Evolutionary conservation across 2,797 vertebrate species (phyloP), one percentile per base, ranked within the genome.

Genomic region (Halcyon leucocephala): DNA sequence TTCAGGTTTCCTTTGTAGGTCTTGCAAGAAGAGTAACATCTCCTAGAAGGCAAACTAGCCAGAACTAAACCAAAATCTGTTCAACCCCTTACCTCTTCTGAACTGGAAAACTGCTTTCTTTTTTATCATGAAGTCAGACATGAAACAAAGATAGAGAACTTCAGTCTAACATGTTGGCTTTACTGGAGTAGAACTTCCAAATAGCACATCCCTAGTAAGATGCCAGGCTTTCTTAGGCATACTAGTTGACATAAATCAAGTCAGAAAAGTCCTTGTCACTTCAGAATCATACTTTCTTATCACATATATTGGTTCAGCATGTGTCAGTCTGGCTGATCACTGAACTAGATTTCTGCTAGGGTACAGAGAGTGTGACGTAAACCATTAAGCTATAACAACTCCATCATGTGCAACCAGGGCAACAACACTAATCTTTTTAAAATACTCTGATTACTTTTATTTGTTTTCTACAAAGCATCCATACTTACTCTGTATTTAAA

Each of bases 291-390:
- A n/a, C 31, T 22, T n/a, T 20, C 18, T 57, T 57, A 33, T 57
- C 55, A 58, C n/a, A 35, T 24, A 35, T 22, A 35, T 42, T 35
- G 51, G 60, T 33, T 8, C n/a, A 80, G 62, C 28, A 21, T 8
- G 11, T 33, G 24, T 57, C 41, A 49, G 33, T n/a, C 37, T 37
- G 18, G 18, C 18, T 72, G 25, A 49, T 37, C 16, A 57, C 8
- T 15, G 29, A 83, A 82, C 6, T 26, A 37, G 26, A 76, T 66
- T 3, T 62, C 7, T 49, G 13, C n/a, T 49, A 76, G 9, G 7
- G 5, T 33, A 17, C 0, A 1, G 6, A 31, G 21, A 5, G 21
- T 33, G 22, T 4, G 3, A 83, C 9, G 18, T 17, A 62, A 69
- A 42, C 13, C 4, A 67, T 28, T 51, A 70, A 70, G 29, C 29